Evolutionary conservation across 2,888 invertebrate species (phyloP), one percentile per base, ranked within the genome.

Genomic region (Hoplodrina blanda): DNA sequence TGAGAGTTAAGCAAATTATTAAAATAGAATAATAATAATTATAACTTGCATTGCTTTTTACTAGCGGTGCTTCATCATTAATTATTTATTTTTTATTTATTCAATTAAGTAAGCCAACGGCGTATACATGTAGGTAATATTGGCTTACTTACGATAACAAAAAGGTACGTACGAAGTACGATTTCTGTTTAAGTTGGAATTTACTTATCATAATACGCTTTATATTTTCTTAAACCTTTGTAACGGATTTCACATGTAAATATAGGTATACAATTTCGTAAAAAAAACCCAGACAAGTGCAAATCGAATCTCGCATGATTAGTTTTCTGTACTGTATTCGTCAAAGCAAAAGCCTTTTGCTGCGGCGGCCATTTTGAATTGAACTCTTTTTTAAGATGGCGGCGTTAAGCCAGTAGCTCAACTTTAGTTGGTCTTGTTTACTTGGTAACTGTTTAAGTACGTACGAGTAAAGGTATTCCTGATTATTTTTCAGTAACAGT

Each of bases 261-360:
- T 53, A 49, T n/a, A 17, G 49, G 13, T 37, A 49, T 8, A 13
- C 13, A 41, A 37, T 19, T 67, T 30, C 13, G 17, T 49, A 11
- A n/a, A 49, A 44, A 62, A 65, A 67, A 44, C 13, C 57, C 56
- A 19, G 11, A 68, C 33, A 64, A 62, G 52, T 62, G 52, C 68
- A 62, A 73, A 54, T 59, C 52, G 52, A 69, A 59, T 49, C 33
- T 30, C 55, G 20, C 62, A 55, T 69, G 69, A 77, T 77, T 79
- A 74, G 52, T 74, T 77, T 78, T 69, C 25, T 54, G 46, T 68
- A 41, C 17, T n/a, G 52, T 52, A 53, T 61, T n/a, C 63, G 20
- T 79, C 68, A 74, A 68, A 68, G 77, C 52, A 10, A 67, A 78
- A 67, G 41, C 55, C 19, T 53, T 63, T 62, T 62, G 15, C 44